These are phyloP conservation scores for Mirza zaza DNA, from an alignment of 2,113 vertebrate genomes.

Conservation along the genomic window DNA sequence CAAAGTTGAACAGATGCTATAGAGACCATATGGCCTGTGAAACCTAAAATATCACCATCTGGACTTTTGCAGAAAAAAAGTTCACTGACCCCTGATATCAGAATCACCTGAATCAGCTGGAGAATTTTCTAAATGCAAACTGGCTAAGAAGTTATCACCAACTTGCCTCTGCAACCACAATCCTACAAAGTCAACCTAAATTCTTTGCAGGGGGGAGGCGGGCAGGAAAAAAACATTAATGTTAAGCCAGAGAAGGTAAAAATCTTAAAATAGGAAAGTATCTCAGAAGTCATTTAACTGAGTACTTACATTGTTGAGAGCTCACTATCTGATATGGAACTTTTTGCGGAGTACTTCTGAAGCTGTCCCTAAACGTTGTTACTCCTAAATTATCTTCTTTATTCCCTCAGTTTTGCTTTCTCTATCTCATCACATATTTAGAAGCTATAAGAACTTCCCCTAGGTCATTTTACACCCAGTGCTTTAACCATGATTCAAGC, in stretches of 20 bases:
- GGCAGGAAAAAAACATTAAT: too few species aligned
- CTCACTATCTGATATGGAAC: not conserved
- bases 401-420: not conserved
- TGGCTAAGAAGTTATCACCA: not conserved
- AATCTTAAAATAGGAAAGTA: constrained; percentile 27
- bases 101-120: not conserved
- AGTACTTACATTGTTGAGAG: not conserved
- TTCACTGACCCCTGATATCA: not conserved
- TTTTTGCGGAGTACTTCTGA: not conserved
- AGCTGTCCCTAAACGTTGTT: not conserved
- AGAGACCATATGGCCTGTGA: not conserved
- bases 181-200: not conserved
- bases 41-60: not conserved
- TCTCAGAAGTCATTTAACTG: not conserved
- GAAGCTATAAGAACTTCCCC: not conserved
- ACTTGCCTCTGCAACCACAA: not conserved
- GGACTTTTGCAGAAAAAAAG: not conserved
- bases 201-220: not conserved
- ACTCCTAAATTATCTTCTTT: not conserved
- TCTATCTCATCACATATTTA: not conserved
- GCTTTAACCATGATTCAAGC: constrained; percentile 20
- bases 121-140: constrained; percentile 1
- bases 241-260: not conserved
- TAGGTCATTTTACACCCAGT: not conserved
- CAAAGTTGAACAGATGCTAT: not conserved